phyloP scores from a whole-genome alignment of 2,888 invertebrate genomes.

The Apamea sordens region DNA sequence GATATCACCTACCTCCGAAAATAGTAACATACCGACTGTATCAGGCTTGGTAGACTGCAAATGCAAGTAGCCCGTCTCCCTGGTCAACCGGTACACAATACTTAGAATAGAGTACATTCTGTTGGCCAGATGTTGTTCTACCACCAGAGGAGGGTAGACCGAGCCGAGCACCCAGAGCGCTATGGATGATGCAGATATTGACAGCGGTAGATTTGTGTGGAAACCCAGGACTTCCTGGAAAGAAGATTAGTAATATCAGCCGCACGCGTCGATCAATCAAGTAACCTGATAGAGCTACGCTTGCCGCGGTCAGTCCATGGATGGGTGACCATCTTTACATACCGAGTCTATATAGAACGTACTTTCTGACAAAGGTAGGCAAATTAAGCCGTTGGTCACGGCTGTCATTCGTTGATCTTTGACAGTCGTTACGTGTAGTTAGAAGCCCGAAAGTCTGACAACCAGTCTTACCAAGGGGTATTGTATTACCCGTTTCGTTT shows the following conservation, averaged over 20 bases:
- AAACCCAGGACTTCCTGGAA: conserved; percentile 59
- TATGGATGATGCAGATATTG: conserved; percentile 27
- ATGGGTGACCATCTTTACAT: not conserved
- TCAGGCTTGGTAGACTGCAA: conserved; percentile 60
- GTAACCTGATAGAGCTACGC: no score
- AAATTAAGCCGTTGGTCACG: no score
- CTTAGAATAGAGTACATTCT: conserved; percentile 57
- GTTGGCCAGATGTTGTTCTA: conserved; percentile 43
- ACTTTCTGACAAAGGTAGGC: no score
- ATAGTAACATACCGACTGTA: conserved; percentile 52
- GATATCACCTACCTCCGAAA: not conserved
- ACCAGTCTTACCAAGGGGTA: no score
- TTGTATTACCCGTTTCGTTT: no score
- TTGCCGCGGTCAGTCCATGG: no score
- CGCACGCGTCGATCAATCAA: no score
- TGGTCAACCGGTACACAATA: conserved; percentile 23
- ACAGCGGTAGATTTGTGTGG: conserved; percentile 51
- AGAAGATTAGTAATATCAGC: not conserved
- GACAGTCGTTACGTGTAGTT: not conserved
- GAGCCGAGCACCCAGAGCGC: conserved; percentile 37
- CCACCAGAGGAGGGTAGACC: conserved; percentile 40
- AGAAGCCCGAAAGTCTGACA: no score
- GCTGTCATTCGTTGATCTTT: not conserved
- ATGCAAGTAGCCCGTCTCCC: conserved; percentile 52
- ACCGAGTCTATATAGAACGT: not conserved